Evolutionary conservation across 2,797 vertebrate species (phyloP), one percentile per base, ranked within the genome.

Genomic region (Rhinella marina): DNA sequence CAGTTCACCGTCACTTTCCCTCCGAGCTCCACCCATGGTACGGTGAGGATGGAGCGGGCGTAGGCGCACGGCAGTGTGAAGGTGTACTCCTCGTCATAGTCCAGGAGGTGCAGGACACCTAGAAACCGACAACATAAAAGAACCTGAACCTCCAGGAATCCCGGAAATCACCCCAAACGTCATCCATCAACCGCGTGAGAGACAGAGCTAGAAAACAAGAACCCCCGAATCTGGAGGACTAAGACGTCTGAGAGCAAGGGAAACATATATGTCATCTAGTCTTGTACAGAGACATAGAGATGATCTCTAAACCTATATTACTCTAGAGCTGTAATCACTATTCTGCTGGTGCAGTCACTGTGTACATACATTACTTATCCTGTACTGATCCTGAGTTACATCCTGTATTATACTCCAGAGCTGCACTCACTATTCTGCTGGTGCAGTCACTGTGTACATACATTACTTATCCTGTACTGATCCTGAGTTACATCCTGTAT

Each of bases 1-100:
- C 98, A 99, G 94, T 92, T 96, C 91, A 99, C 97, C 88, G 93
- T 97, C 92, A 99, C 96, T 94, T 99, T 99, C 84, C 98, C 98
- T 54, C 98, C 98, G 52, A 99, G 95, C 87, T 99, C 98, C 87
- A 99, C 98, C 98, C 98, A 99, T 76, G 98, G 98, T 83, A 99
- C 97, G 0, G 98, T 99, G 92, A 99, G 95, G 95, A 99, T 99
- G 88, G 98, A 99, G 91, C 98, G 97, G 23, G 98, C 98, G 0
- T 98, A 99, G 0, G 98, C 98, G 2, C 97, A 99, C 52, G 98
- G 98, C 90, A 99, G 93, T 78, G 97, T 98, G 93, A 99, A 99
- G 0, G 96, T 97, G 90, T 99, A 99, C 88, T 99, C 98, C 64
- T 99, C 98, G 12, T 96, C 97, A 0, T 98, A 97, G 86, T 99